phyloP scores from a whole-genome alignment of 2,888 invertebrate genomes.

The Eurytoma californica region DNA sequence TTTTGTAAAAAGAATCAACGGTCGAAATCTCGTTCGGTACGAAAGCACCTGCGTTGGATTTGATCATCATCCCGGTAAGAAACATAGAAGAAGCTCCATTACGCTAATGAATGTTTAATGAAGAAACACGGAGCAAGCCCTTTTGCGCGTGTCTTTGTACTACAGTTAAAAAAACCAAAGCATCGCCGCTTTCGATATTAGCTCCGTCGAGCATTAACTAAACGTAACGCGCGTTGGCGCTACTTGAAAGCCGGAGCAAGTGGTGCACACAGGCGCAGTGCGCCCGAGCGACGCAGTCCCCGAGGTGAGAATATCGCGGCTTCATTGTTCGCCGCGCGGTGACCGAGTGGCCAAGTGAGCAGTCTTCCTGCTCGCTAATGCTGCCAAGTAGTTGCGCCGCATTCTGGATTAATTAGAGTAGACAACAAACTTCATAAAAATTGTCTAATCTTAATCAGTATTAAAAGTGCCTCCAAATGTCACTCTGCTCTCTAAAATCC shows the following conservation, averaged over 20 bases:
- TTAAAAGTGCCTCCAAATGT: too few species aligned
- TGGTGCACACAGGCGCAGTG: neutral
- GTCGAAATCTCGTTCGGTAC: neutral
- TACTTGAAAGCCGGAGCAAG: neutral
- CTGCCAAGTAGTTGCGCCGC: too few species aligned
- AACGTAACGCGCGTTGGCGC: neutral
- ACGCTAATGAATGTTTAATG: conserved; percentile 33
- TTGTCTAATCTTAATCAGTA: too few species aligned
- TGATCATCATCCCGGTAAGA: neutral
- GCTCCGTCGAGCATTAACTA: conserved; percentile 17
- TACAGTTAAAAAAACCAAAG: too few species aligned
- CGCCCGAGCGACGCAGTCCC: too few species aligned
- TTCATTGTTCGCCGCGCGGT: neutral
- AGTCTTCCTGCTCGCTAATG: too few species aligned
- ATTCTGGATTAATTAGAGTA: too few species aligned
- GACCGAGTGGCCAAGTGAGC: conserved; percentile 3
- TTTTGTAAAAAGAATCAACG: neutral
- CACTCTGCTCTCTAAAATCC: too few species aligned
- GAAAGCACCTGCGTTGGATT: neutral
- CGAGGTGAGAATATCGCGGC: conserved; percentile 6
- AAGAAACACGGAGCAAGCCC: conserved; percentile 2
- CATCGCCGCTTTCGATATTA: neutral
- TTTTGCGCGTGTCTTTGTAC: too few species aligned
- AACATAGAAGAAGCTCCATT: neutral
- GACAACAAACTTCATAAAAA: too few species aligned